These are phyloP conservation scores for Condylostylus longicornis DNA, from an alignment of 1,140 invertebrate genomes.

Conservation along the genomic window DNA sequence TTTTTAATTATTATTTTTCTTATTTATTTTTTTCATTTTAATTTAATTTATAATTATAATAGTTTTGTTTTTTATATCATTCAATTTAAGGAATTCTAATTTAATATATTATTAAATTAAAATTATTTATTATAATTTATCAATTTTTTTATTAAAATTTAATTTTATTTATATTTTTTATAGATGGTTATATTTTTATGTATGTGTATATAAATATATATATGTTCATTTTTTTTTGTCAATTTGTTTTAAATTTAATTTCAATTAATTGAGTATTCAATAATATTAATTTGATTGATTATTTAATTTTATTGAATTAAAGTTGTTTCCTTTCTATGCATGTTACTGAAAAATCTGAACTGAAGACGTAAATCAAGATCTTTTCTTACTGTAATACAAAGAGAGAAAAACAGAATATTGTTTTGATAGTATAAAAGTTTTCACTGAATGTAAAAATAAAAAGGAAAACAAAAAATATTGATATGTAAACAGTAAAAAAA, in stretches of 20 bases:
- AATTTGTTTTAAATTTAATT: conserved; percentile 1
- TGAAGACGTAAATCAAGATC: conserved; percentile 79
- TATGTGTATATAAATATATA: not conserved
- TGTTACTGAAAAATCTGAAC: conserved; percentile 86
- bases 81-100: no score
- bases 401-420: conserved; percentile 16
- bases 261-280: conserved; percentile 8
- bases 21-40: no score
- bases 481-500: no score
- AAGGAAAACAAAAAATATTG: no score
- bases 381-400: conserved; percentile 71
- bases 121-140: no score
- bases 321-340: conserved; percentile 68
- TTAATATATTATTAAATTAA: no score
- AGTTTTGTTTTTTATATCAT: no score
- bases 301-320: conserved; percentile 44
- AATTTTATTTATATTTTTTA: not conserved
- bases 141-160: not conserved
- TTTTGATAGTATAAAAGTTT: conserved; percentile 4
- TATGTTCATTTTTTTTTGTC: conserved; percentile 2
- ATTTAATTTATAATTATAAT: no score
- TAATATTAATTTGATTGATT: conserved; percentile 8
- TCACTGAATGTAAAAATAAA: no score
- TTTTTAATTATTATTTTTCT: no score
- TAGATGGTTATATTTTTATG: conserved; percentile 4